These are phyloP conservation scores for Ramphastos sulfuratus DNA, from an alignment of 2,113 vertebrate genomes.

Conservation along the genomic window DNA sequence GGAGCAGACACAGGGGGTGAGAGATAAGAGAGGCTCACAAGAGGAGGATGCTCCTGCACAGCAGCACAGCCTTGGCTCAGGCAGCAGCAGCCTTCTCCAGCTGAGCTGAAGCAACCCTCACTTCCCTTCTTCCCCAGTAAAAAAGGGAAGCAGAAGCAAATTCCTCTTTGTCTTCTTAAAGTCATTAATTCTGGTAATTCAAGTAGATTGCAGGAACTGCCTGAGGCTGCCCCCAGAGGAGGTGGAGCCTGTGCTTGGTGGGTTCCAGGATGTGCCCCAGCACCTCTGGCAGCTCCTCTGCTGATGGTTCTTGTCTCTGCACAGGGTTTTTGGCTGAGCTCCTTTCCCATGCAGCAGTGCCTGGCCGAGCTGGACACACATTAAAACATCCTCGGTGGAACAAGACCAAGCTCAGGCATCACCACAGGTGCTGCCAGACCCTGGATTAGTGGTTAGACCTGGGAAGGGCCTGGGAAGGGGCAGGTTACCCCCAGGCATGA, in stretches of 20 bases:
- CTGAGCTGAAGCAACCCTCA: neutral
- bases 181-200: neutral
- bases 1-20: neutral
- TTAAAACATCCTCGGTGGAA: neutral
- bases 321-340: neutral
- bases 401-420: neutral
- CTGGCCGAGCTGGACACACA: neutral
- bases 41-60: neutral
- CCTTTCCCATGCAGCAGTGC: neutral
- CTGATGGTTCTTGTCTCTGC: neutral
- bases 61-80: neutral
- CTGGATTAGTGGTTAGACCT: neutral
- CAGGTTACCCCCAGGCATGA: neutral
- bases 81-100: neutral
- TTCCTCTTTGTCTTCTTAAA: neutral
- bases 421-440: neutral
- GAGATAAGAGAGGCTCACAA: neutral
- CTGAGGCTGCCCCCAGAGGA: neutral
- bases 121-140: neutral
- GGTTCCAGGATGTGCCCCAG: neutral
- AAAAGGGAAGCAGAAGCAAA: neutral
- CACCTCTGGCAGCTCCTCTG: neutral
- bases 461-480: neutral
- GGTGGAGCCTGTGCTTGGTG: neutral
- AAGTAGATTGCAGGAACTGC: neutral